Evolutionary conservation across 2,113 vertebrate genomes (phyloP), one percentile per base, ranked within the genome.

Genomic region (Esox niger): DNA sequence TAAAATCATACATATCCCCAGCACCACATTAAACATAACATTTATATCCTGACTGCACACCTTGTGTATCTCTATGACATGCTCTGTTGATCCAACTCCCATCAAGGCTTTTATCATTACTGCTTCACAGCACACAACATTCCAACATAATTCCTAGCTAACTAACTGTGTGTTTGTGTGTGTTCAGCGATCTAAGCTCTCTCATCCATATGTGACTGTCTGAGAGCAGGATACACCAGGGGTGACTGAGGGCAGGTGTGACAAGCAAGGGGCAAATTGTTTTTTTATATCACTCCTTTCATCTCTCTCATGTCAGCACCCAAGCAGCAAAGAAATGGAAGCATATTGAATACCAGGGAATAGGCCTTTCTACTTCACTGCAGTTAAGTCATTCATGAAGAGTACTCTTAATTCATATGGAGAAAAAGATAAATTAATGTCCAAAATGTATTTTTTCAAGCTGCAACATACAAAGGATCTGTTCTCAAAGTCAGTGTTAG

Each of bases 281-380:
- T 82, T 82, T 82, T 83, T 38, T 80, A 69, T 75, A 84, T 83
- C 64, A 74, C 66, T 46, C 68, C 80, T 84, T 86, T 83, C 84
- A 84, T 84, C 77, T 83, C 71, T 59, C 75, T 73, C 63, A 71
- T 70, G 80, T 79, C 78, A 86, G 81, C 74, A 43, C 20, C n/a
- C 6, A 78, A 80, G 83, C 84, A 87, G 81, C 80, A 77, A 80
- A 49, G 20, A 87, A 83, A 81, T 56, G 60, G 60, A 76, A 86
- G 78, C 84, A 79, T 71, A 46, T 63, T n/a, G 47, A 78, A 72
- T 79, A 56, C 73, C 68, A 64, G 78, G 75, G n/a, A n/a, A n/a
- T n/a, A n/a, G n/a, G n/a, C n/a, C n/a, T n/a, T n/a, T n/a, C n/a
- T n/a, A n/a, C n/a, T n/a, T n/a, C n/a, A n/a, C n/a, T n/a, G n/a